Evolutionary conservation across 2,797 vertebrate species (phyloP).

Genomic region (Gastrophryne carolinensis): DNA sequence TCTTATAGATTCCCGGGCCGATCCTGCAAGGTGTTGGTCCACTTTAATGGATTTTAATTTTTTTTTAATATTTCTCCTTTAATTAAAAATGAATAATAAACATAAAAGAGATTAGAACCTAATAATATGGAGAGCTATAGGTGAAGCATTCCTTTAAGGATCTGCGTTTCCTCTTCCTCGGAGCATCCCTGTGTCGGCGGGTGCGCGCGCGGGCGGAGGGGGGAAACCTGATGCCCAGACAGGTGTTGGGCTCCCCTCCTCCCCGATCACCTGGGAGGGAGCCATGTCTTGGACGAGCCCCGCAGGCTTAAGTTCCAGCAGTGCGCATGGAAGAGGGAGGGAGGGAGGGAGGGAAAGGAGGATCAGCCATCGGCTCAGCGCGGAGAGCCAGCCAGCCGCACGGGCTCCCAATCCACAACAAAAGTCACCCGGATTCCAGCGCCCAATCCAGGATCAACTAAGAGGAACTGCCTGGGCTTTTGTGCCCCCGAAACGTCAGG

Average conservation of each 20-base stretch:
- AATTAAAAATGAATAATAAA: no score
- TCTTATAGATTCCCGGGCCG: no score
- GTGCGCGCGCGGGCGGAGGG: neutral
- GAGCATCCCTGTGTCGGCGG: neutral
- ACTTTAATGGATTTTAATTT: no score
- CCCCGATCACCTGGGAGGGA: slow-evolving; percentile 16
- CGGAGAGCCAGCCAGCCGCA: slow-evolving; percentile 4
- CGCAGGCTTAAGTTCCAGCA: slow-evolving; percentile 41
- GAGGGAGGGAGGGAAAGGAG: slow-evolving; percentile 31
- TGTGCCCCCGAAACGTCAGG: neutral
- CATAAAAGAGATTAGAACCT: no score
- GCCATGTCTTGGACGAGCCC: slow-evolving; percentile 26
- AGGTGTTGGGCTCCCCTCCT: slow-evolving; percentile 25
- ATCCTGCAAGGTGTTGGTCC: no score
- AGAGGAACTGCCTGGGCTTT: slow-evolving; percentile 8
- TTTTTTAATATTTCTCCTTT: no score
- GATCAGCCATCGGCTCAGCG: slow-evolving; percentile 11
- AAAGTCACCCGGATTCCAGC: slow-evolving; percentile 25
- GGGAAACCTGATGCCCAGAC: slow-evolving; percentile 49
- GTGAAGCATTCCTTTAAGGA: no score
- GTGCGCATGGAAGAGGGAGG: slow-evolving; percentile 7
- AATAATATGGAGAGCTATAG: no score
- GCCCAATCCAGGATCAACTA: neutral
- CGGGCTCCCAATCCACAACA: slow-evolving; percentile 31
- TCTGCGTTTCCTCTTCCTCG: slow-evolving; percentile 1